These are phyloP conservation scores for Microtus oregoni DNA, from an alignment of 2,113 vertebrate species.

Conservation along the genomic window DNA sequence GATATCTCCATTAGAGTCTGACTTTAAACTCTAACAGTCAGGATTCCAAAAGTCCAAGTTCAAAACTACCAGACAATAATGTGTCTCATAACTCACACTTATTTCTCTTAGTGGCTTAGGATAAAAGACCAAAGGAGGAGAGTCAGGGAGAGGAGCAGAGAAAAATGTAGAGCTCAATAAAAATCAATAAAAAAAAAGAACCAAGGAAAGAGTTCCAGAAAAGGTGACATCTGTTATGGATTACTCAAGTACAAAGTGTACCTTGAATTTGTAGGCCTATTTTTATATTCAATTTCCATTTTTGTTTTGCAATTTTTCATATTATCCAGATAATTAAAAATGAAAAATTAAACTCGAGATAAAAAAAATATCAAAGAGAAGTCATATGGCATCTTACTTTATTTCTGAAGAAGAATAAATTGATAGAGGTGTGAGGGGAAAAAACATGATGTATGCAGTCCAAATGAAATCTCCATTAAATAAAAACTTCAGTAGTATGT, in stretches of 20 bases:
- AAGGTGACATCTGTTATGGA: constrained; percentile 6
- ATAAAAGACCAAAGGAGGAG: background rate
- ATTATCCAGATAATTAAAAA: background rate
- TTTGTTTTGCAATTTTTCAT: constrained; percentile 24
- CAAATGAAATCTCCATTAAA: background rate
- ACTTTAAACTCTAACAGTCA: background rate
- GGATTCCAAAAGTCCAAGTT: background rate
- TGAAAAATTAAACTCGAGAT: background rate
- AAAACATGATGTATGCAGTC: background rate
- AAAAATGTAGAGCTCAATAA: too few relatives aligned
- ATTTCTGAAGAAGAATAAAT: background rate
- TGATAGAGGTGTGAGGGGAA: background rate
- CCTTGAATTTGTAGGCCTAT: background rate
- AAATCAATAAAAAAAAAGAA: too few relatives aligned
- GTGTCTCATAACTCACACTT: background rate
- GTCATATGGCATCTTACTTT: background rate
- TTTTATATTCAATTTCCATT: constrained; percentile 28
- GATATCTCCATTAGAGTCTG: background rate
- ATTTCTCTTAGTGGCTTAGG: constrained; percentile 37
- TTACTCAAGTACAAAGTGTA: constrained; percentile 30
- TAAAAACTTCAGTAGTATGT: background rate
- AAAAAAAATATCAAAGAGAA: background rate
- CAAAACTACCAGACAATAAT: constrained; percentile 1
- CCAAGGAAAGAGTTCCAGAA: constrained; percentile 25
- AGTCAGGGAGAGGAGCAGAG: too few relatives aligned